phyloP scores from a whole-genome alignment of 2,113 vertebrate genomes.

The Saccopteryx leptura region DNA sequence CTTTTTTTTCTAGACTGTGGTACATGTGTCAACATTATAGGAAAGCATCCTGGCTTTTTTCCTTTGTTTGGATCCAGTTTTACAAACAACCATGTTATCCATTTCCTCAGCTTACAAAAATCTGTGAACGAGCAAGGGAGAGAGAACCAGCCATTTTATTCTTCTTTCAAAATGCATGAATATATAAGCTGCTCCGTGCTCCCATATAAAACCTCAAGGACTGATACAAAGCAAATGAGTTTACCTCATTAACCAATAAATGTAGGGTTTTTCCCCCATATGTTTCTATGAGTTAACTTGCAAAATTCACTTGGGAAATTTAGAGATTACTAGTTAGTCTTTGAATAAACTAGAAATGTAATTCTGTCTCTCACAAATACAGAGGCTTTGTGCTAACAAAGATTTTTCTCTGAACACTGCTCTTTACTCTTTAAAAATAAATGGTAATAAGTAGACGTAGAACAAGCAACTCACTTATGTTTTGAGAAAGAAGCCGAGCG shows the following conservation, averaged over 20 bases:
- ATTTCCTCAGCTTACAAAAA: conserved; percentile 80
- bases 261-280: neutral
- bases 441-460: conserved; percentile 81
- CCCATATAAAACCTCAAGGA: conserved; percentile 60
- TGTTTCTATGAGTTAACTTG: conserved; percentile 23
- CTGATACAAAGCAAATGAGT: conserved; percentile 76
- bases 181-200: conserved; percentile 75
- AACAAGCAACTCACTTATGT: neutral
- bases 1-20: conserved; percentile 72
- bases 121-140: conserved; percentile 28
- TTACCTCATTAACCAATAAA: conserved; percentile 76
- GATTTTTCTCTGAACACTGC: conserved; percentile 86
- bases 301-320: conserved; percentile 55
- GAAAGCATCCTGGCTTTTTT: conserved; percentile 82
- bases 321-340: conserved; percentile 71
- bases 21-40: conserved; percentile 71
- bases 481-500: conserved; percentile 81
- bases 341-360: conserved; percentile 82
- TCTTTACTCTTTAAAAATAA: conserved; percentile 86
- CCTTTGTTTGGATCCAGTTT: conserved; percentile 85
- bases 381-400: conserved; percentile 88
- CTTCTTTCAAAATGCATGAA: conserved; percentile 81
- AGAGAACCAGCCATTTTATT: conserved; percentile 82
- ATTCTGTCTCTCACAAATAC: conserved; percentile 81
- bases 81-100: conserved; percentile 81